Conservation (phyloP, 2,113 vertebrate species). For the Collichthys lucidus region DNA sequence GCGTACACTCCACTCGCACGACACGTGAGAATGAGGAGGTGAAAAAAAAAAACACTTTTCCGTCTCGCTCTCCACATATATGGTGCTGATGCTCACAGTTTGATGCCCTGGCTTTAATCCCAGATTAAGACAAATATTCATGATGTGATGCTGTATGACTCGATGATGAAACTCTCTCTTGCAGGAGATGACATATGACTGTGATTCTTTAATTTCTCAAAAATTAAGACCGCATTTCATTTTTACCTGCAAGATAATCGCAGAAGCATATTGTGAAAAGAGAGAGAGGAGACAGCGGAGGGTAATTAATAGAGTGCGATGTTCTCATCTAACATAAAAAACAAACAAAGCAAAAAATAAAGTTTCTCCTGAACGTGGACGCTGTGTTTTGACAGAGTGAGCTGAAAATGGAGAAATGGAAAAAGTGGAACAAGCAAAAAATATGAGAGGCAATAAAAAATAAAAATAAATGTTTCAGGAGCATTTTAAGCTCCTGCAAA, state of each 20-base stretch:
- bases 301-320: not conserved
- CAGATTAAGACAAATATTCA: constrained; percentile 61
- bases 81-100: constrained; percentile 35
- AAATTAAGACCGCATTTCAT: not conserved
- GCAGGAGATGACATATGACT: not conserved
- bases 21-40: not conserved
- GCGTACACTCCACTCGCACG: not conserved
- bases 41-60: not conserved
- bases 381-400: too few relatives aligned
- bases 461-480: not conserved
- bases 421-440: not conserved
- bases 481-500: not conserved
- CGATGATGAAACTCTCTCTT: too few relatives aligned
- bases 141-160: constrained; percentile 24
- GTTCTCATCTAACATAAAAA: not conserved
- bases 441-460: not conserved
- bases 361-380: not conserved
- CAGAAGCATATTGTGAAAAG: not conserved
- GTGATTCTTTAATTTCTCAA: not conserved
- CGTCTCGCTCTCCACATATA: not conserved
- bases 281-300: not conserved
- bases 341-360: not conserved
- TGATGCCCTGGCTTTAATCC: constrained; percentile 57
- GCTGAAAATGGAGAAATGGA: too few relatives aligned
- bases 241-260: not conserved